Evolutionary conservation across 2,797 vertebrate species (phyloP).

Genomic region (Tarsius wallacei): DNA sequence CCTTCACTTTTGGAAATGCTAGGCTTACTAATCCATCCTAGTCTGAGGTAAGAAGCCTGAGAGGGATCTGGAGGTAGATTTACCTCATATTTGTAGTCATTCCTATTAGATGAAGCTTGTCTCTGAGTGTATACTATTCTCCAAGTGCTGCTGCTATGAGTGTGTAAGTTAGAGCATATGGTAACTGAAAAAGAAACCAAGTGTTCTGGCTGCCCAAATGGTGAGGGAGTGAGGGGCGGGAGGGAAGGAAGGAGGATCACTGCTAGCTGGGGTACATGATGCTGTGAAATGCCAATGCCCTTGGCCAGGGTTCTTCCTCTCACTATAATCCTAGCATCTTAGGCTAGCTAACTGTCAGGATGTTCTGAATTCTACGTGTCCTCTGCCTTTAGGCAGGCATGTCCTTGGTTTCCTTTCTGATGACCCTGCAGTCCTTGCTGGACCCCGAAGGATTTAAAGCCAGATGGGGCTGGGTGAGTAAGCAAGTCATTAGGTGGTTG

Average conservation of each 20-base stretch:
- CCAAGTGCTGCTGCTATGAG: neutral
- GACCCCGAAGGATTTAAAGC: neutral
- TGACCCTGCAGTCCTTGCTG: neutral
- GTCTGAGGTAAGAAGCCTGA: neutral
- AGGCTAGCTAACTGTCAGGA: neutral
- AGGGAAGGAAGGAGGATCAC: neutral
- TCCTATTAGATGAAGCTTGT: neutral
- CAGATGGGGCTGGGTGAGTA: neutral
- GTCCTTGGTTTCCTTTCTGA: neutral
- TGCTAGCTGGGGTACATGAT: neutral
- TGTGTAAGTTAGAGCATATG: neutral
- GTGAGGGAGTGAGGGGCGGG: neutral
- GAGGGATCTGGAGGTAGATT: neutral
- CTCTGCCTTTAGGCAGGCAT: neutral
- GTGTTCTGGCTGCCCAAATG: neutral
- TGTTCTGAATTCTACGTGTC: neutral
- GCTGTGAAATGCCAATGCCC: neutral
- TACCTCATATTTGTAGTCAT: neutral
- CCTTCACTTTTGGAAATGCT: neutral
- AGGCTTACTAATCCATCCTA: neutral
- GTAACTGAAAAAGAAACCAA: slow-evolving; percentile 31
- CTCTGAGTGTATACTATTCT: neutral
- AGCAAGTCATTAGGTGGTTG: neutral
- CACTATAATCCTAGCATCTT: neutral
- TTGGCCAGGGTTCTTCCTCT: neutral